Conservation (phyloP, 2,888 invertebrate species). For the Brachypterus glaber region DNA sequence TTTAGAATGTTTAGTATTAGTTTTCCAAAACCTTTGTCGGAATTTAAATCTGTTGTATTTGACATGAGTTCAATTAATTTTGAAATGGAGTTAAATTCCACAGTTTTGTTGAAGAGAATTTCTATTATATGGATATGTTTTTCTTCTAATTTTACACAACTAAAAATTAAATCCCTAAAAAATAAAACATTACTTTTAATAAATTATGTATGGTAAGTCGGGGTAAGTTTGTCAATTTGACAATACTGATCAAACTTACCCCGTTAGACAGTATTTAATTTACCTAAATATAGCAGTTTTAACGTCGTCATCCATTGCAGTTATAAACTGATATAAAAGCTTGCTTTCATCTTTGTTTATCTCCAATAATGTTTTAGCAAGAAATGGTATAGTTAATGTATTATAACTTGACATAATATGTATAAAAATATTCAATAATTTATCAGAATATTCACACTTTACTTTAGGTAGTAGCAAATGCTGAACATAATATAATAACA, state of each 20-base stretch:
- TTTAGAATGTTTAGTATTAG: constrained; percentile 21
- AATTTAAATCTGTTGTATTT: constrained; percentile 15
- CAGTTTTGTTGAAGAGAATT: constrained; percentile 16
- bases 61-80: constrained; percentile 23
- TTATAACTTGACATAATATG: no score
- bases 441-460: constrained; percentile 16
- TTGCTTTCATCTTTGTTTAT: no score
- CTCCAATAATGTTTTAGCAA: no score
- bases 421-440: background rate
- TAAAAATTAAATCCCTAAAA: constrained; percentile 20
- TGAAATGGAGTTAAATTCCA: constrained; percentile 17
- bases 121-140: constrained; percentile 22
- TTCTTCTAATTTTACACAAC: constrained; percentile 16
- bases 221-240: no score
- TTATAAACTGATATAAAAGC: constrained; percentile 19
- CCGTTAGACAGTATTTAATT: constrained; percentile 3
- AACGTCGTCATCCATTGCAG: constrained; percentile 13
- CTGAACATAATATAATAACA: constrained; percentile 17
- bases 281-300: constrained; percentile 21
- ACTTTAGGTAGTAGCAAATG: constrained; percentile 18
- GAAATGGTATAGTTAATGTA: no score
- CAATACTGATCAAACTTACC: no score
- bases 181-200: no score
- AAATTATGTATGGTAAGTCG: no score
- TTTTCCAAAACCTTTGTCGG: constrained; percentile 24